These are phyloP conservation scores for Scaeva pyrastri DNA, from an alignment of 2,888 invertebrate species.

Conservation along the genomic window DNA sequence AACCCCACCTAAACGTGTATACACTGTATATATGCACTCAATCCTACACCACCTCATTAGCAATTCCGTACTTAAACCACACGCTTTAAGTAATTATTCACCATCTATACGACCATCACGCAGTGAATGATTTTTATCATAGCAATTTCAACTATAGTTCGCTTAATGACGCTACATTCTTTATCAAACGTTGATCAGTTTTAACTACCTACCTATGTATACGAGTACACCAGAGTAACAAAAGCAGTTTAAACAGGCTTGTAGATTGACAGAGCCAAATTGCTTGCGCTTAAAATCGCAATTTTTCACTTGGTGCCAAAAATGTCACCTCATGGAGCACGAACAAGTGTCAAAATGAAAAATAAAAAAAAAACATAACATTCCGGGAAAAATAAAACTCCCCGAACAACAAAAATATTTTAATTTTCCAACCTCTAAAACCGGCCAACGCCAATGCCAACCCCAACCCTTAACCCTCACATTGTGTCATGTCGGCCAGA, in stretches of 20 bases:
- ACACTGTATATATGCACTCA: neutral
- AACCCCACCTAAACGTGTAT: neutral
- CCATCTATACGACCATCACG: constrained; percentile 26
- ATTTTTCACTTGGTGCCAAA: constrained; percentile 73
- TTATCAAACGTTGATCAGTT: constrained; percentile 58
- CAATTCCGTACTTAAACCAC: constrained; percentile 35
- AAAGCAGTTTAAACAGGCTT: constrained; percentile 58
- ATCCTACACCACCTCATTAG: constrained; percentile 32
- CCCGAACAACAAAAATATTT: constrained; percentile 55
- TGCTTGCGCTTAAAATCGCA: constrained; percentile 69
- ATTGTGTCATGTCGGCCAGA: neutral
- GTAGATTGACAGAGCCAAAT: constrained; percentile 39
- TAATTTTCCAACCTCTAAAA: constrained; percentile 43
- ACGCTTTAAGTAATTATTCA: constrained; percentile 3
- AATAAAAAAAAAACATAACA: constrained; percentile 1
- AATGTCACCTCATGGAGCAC: constrained; percentile 69
- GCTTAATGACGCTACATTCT: constrained; percentile 48
- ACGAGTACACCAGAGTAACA: neutral
- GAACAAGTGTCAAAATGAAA: constrained; percentile 61
- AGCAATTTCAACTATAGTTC: constrained; percentile 50
- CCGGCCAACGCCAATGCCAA: neutral
- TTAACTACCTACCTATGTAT: neutral
- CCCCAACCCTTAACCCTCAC: neutral
- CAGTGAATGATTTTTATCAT: constrained; percentile 51
- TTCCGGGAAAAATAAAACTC: constrained; percentile 15